Conservation (phyloP, 2,113 vertebrate species). For the Willisornis vidua region DNA sequence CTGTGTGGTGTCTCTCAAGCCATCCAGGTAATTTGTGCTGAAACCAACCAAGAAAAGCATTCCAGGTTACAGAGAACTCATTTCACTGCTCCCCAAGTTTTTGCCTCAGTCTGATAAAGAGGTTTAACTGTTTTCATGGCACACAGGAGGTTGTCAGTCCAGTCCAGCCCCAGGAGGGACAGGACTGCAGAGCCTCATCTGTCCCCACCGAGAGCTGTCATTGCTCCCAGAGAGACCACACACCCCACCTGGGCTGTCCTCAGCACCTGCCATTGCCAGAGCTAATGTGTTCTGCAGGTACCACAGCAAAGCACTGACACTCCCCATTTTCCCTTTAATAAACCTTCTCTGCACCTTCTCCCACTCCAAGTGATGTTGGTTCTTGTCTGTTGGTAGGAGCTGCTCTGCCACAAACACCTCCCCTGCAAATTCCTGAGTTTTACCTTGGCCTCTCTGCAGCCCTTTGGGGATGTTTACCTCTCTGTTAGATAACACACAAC, state of each 20-base stretch:
- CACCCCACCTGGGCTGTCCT: background rate
- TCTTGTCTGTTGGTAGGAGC: background rate
- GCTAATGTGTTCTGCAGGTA: background rate
- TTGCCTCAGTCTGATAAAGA: background rate
- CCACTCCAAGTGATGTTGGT: background rate
- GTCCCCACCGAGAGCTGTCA: background rate
- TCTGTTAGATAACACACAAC: background rate
- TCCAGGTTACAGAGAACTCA: background rate
- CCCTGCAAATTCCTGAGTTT: background rate
- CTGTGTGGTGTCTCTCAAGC: background rate
- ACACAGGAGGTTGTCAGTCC: constrained; percentile 35
- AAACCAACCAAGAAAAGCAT: background rate
- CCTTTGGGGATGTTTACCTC: background rate
- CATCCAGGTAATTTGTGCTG: background rate
- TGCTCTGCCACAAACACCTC: background rate
- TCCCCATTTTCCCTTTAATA: background rate
- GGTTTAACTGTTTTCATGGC: background rate
- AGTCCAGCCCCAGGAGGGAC: constrained; percentile 53
- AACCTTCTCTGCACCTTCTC: background rate
- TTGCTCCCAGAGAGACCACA: background rate
- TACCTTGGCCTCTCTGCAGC: too few relatives aligned
- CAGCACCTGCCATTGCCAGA: background rate
- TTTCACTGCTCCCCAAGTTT: background rate
- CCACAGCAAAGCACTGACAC: background rate
- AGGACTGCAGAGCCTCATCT: constrained; percentile 52